Evolutionary conservation across 2,797 vertebrate genomes (phyloP), one percentile per base, ranked within the genome.

Genomic region (Potorous gilbertii): DNA sequence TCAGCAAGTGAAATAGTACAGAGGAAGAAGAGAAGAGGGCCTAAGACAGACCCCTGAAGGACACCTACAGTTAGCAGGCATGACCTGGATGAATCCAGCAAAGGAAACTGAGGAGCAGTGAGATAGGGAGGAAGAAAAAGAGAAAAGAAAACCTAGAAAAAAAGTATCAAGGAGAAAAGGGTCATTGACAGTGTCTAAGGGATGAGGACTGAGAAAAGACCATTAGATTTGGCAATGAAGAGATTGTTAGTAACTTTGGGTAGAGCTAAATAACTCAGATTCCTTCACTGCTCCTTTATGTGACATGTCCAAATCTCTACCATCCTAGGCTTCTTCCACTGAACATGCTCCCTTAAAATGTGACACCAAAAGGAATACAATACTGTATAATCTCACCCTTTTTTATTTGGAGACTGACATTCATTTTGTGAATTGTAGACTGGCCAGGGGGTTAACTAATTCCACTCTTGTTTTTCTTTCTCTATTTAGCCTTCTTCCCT

Each of bases 401-500:
- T 28, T 74, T 54, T 54, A 57, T 34, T 81, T 34, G 74, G 89
- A 54, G 40, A 34, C 54, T 91, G 34, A 5, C 87, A 29, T n/a
- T 92, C 56, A 16, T 90, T 54, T 87, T 46, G 16, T 29, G 40
- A 10, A n/a, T 5, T 0, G 0, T 13, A 52, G 94, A n/a, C 40
- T 46, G 93, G 16, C 40, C 50, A 46, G 3, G 66, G n/a, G 18
- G 2, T 40, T 31, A 74, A 74, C 97, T 97, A 89, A 98, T 90
- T 94, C 56, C 92, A 21, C 56, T 91, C 94, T 96, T 6, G 95
- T n/a, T 56, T 74, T 28, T 55, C 92, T 55, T 95, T 98, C 52
- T 98, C 57, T 95, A 92, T 98, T 98, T 97, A 99, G 99, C 99
- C 99, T 97, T 99, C 99, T 89, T 99, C 99, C 97, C 98, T 99